phyloP scores from a whole-genome alignment of 2,797 vertebrate genomes.

The Oryzias sinensis region DNA sequence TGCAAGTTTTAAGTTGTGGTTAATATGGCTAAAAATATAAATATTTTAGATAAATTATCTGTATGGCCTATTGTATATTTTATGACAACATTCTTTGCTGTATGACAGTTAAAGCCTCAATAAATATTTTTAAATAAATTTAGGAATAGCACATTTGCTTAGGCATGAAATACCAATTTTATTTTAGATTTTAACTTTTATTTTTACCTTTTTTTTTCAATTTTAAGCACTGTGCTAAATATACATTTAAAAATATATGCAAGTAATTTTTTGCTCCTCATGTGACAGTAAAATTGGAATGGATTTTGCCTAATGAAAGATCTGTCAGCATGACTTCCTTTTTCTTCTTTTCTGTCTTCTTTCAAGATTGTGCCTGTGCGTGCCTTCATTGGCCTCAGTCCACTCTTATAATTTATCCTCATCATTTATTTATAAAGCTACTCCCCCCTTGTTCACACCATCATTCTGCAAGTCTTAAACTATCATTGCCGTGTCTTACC shows the following conservation, averaged over 20 bases:
- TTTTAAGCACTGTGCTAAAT: too few species aligned
- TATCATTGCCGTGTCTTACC: constrained; percentile 47
- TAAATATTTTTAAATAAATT: neutral
- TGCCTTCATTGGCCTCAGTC: constrained; percentile 41
- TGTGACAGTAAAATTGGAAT: too few species aligned
- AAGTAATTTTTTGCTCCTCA: too few species aligned
- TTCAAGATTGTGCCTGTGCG: constrained; percentile 28
- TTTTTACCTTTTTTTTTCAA: too few species aligned
- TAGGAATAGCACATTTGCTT: too few species aligned
- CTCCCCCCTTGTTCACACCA: constrained; percentile 46
- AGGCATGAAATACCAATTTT: too few species aligned
- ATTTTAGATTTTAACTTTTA: too few species aligned
- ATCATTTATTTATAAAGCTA: constrained; percentile 57
- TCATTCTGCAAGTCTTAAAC: constrained; percentile 59
- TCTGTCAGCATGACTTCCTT: constrained; percentile 14
- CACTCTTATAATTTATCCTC: constrained; percentile 45
- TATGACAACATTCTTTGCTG: too few species aligned
- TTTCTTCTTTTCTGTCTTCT: constrained; percentile 12
- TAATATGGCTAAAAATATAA: neutral
- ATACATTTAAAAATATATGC: too few species aligned
- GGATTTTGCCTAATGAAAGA: constrained; percentile 13
- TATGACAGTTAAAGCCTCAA: too few species aligned
- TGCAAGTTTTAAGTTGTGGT: too few species aligned
- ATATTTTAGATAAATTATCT: neutral
- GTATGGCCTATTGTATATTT: too few species aligned